Percentiles rank a stretch among this genome's conserved stretches.
Evolutionary conservation across 2,888 invertebrate genomes (phyloP).

Genomic region (Pachliopta kotzebuea): DNA sequence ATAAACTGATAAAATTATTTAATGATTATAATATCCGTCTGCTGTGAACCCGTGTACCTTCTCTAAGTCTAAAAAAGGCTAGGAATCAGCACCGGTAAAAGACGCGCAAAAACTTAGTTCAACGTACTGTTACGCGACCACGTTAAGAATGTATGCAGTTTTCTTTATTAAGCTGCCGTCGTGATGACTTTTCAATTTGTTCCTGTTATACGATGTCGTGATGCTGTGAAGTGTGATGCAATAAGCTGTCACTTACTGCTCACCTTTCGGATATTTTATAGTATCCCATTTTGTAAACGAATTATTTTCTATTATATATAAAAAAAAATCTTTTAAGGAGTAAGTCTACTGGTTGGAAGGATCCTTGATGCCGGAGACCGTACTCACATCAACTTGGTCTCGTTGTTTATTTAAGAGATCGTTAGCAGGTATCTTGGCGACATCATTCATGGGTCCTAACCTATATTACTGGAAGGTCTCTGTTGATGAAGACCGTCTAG

Average conservation of each 20-base stretch:
- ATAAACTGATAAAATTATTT: background rate
- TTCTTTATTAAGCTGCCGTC: background rate
- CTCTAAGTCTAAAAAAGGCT: slow-evolving; percentile 40
- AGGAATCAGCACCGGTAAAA: slow-evolving; percentile 50
- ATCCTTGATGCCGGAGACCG: too few relatives aligned
- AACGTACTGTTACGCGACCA: slow-evolving; percentile 52
- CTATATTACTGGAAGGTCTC: too few relatives aligned
- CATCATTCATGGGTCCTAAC: too few relatives aligned
- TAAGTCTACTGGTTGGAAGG: too few relatives aligned
- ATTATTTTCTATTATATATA: background rate
- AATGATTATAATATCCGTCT: background rate
- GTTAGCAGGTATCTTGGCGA: too few relatives aligned
- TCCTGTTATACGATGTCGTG: slow-evolving; percentile 33
- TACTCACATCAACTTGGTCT: too few relatives aligned
- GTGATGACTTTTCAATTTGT: slow-evolving; percentile 25
- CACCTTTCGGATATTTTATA: background rate
- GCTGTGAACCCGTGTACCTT: background rate
- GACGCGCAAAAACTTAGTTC: slow-evolving; percentile 61
- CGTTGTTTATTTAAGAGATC: too few relatives aligned
- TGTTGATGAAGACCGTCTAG: too few relatives aligned
- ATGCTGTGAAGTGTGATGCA: slow-evolving; percentile 43
- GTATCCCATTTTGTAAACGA: background rate
- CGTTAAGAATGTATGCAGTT: slow-evolving; percentile 5
- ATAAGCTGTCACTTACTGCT: slow-evolving; percentile 16
- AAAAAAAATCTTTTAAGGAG: too few relatives aligned